These are phyloP conservation scores for Elanoides forficatus DNA, from an alignment of 2,113 vertebrate species.

Conservation along the genomic window DNA sequence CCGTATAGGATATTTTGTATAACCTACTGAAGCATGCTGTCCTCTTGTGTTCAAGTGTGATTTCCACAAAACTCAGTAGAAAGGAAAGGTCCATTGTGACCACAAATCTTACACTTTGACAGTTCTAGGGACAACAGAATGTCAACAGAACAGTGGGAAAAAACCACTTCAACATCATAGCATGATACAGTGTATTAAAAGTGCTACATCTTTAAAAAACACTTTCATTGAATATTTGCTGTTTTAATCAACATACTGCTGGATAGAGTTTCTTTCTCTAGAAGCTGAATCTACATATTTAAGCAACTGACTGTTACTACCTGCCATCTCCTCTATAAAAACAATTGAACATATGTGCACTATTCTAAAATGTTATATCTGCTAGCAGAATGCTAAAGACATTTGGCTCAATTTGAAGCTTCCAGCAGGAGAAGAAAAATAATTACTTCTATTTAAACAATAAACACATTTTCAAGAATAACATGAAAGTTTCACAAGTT, in stretches of 20 bases:
- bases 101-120: background rate
- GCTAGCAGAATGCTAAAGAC: constrained; percentile 31
- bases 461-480: constrained; percentile 57
- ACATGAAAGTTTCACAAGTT: constrained; percentile 22
- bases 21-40: background rate
- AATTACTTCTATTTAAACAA: constrained; percentile 63
- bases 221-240: background rate
- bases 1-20: background rate
- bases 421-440: constrained; percentile 43
- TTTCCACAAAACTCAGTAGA: background rate
- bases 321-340: constrained; percentile 35
- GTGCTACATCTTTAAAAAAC: background rate
- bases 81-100: background rate
- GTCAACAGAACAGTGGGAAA: background rate
- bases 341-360: constrained; percentile 46
- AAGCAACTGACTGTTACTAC: constrained; percentile 11
- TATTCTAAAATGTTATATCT: constrained; percentile 40
- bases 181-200: background rate
- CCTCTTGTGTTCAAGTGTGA: background rate
- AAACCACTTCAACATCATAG: background rate
- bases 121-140: background rate
- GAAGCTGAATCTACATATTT: background rate
- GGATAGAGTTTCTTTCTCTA: background rate
- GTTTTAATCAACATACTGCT: background rate
- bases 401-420: constrained; percentile 42